phyloP scores from a whole-genome alignment of 2,888 invertebrate species.

The Entomobrya proxima region DNA sequence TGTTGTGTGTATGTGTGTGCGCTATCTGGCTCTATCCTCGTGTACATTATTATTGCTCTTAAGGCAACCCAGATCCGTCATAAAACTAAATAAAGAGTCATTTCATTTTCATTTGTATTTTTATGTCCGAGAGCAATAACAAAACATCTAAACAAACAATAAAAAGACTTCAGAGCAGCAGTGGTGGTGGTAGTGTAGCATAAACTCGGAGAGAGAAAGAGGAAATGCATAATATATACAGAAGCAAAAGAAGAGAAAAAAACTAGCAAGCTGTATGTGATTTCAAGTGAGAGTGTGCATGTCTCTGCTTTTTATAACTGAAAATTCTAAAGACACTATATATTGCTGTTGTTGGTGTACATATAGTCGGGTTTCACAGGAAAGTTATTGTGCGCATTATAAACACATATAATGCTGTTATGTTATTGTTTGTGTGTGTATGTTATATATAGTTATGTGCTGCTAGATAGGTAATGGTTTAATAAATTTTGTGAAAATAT shows the following conservation, averaged over 20 bases:
- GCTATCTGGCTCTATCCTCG: slow-evolving; percentile 6
- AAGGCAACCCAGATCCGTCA: slow-evolving; percentile 49
- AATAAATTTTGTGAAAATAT: slow-evolving; percentile 58
- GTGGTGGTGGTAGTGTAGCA: no score
- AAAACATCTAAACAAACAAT: slow-evolving; percentile 66
- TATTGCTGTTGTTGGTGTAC: neutral
- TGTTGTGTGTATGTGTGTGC: neutral
- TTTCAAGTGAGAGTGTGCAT: neutral
- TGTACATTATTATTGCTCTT: slow-evolving; percentile 40
- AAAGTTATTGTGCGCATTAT: neutral
- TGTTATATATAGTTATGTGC: no score
- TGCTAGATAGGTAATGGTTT: slow-evolving; percentile 19
- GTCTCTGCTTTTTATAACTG: neutral
- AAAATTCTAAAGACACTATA: neutral
- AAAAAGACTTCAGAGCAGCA: slow-evolving; percentile 45
- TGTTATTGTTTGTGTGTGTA: no score
- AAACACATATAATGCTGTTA: slow-evolving; percentile 1
- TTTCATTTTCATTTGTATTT: slow-evolving; percentile 65
- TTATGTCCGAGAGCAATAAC: slow-evolving; percentile 62
- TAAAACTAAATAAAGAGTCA: slow-evolving; percentile 65
- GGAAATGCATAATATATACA: neutral
- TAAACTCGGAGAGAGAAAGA: neutral
- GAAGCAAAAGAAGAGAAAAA: neutral
- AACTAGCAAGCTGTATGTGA: neutral
- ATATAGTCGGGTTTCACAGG: neutral